Evolutionary conservation across 2,113 vertebrate genomes (phyloP), one percentile per base, ranked within the genome.

Genomic region (Laterallus jamaicensis): DNA sequence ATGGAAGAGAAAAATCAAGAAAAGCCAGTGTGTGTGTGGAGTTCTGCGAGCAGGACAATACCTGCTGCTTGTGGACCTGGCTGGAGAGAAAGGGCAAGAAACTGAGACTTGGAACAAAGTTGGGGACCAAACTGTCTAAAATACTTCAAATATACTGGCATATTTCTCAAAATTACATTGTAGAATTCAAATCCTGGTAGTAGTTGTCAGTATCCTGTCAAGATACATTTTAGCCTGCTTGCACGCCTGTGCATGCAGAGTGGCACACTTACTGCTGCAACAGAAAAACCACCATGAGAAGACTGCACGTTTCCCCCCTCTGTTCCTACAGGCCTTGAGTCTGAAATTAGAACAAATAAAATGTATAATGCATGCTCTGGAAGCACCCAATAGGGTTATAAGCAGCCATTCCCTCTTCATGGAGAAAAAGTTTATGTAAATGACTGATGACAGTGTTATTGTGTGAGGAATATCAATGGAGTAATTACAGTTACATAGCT

Each of bases 401-500:
- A 97, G 97, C 98, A 98, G 98, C 98, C 99, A 98, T 98, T 98
- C 98, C 97, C 97, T 96, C 97, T 94, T 96, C 80, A 93, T 92
- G 96, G 97, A 96, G 98, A 98, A 98, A 97, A 98, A 98, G 98
- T 98, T 99, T 99, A 99, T 99, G 99, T 98, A 99, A 99, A 99
- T 99, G 98, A 98, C 98, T 98, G 97, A 98, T 99, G 99, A 99
- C 99, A 99, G 99, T 98, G 97, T 99, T 99, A 99, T 99, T 99
- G 99, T 99, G 98, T 97, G 98, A 99, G 98, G 99, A 99, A 99
- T 99, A 99, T 99, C 99, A 99, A 99, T 99, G 99, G 99, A 99
- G 99, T 99, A 99, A 99, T 99, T 99, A 99, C 99, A 99, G 99
- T 99, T 99, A 98, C 98, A 98, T 98, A 98, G 98, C 98, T 98